Percentiles rank a stretch among this genome's conserved stretches.
Evolutionary conservation across 2,797 vertebrate genomes (phyloP).

Genomic region (Sebastes minor): DNA sequence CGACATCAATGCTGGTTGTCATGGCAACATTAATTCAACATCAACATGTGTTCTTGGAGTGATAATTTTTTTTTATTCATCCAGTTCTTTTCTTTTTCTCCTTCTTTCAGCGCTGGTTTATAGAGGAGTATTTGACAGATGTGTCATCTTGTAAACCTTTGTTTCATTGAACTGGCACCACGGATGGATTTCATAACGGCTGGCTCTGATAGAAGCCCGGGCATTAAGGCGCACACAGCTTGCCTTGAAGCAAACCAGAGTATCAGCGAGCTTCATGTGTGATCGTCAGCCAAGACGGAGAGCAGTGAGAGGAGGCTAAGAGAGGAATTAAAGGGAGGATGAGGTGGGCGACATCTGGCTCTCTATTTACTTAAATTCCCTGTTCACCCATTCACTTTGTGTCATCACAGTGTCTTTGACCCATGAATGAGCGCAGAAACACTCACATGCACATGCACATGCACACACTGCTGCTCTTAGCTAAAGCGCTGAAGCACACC

Average conservation of each 20-base stretch:
- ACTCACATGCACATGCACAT: background rate
- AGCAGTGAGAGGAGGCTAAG: constrained; percentile 11
- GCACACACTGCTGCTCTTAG: background rate
- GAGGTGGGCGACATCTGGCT: constrained; percentile 33
- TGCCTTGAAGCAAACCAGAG: background rate
- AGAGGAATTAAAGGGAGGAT: constrained; percentile 9
- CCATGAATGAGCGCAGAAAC: background rate
- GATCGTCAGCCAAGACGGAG: constrained; percentile 13
- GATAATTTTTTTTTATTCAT: background rate
- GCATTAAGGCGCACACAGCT: background rate
- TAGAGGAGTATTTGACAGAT: constrained; percentile 1
- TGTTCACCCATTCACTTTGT: background rate
- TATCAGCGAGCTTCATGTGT: constrained; percentile 1
- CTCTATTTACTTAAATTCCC: background rate
- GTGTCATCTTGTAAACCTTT: constrained; percentile 8
- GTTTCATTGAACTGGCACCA: constrained; percentile 24
- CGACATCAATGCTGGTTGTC: background rate
- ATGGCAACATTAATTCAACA: background rate
- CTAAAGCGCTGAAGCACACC: background rate
- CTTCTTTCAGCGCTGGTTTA: background rate
- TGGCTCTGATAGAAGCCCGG: background rate
- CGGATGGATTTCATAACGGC: background rate
- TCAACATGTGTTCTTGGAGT: background rate
- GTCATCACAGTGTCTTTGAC: constrained; percentile 10
- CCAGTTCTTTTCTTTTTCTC: background rate